phyloP scores from a whole-genome alignment of 2,888 invertebrate species.

The Eudasyphora cyanicolor region DNA sequence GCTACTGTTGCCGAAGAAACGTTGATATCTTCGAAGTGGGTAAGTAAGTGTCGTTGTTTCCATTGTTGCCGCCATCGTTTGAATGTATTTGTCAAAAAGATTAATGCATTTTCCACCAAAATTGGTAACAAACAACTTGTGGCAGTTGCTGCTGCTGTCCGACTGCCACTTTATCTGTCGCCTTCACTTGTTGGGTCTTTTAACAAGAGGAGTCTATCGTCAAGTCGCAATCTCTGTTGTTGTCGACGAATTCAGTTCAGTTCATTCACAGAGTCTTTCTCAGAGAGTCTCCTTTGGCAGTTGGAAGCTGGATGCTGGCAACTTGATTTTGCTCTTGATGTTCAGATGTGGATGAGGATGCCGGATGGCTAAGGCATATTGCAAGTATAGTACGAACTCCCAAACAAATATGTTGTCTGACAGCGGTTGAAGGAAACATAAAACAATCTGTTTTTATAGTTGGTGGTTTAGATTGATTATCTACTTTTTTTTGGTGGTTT shows the following conservation, averaged over 20 bases:
- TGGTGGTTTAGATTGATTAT: conserved; percentile 53
- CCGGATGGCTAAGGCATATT: conserved; percentile 21
- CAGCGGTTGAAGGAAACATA: conserved; percentile 40
- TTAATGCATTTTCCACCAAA: conserved; percentile 55
- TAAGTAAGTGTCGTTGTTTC: neutral
- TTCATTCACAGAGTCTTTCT: no score
- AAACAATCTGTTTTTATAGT: conserved; percentile 44
- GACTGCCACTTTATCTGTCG: conserved; percentile 11
- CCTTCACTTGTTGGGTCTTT: conserved; percentile 16
- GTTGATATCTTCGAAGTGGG: neutral
- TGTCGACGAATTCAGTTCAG: neutral
- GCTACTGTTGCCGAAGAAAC: neutral
- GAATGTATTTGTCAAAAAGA: conserved; percentile 57
- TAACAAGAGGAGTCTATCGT: neutral
- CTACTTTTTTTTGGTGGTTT: conserved; percentile 22
- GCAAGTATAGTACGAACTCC: neutral
- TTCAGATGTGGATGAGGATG: conserved; percentile 33
- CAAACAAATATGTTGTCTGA: conserved; percentile 3
- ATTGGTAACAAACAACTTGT: conserved; percentile 54
- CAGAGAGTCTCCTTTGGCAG: neutral
- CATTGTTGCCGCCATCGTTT: conserved; percentile 18
- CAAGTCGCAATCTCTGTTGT: no score
- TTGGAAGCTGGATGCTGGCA: neutral
- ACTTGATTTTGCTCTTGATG: neutral
- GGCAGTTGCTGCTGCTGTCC: conserved; percentile 31